phyloP scores from a whole-genome alignment of 2,113 vertebrate species.

The Panthera leo region DNA sequence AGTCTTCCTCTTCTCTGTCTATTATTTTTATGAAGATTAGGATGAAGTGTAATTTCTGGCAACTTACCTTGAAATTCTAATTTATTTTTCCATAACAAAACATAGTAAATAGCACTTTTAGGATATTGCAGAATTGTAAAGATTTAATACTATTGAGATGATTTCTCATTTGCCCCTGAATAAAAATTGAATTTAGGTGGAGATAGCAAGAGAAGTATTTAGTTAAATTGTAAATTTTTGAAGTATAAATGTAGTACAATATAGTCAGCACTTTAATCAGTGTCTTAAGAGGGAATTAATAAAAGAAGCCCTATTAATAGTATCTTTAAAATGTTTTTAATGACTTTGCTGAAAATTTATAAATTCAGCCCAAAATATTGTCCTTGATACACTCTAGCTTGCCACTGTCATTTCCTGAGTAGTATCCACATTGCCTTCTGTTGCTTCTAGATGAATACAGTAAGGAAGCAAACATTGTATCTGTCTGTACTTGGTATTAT shows the following conservation, averaged over 20 bases:
- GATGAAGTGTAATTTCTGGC: not conserved
- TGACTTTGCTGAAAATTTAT: not conserved
- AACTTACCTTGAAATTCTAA: conserved; percentile 31
- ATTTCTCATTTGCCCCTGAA: not conserved
- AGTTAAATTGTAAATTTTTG: conserved; percentile 15
- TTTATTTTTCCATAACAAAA: conserved; percentile 27
- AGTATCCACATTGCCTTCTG: not conserved
- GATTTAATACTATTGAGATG: not conserved
- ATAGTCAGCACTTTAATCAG: not conserved
- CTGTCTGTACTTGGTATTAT: conserved; percentile 11
- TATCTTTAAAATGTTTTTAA: conserved; percentile 25
- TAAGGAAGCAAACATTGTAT: not conserved
- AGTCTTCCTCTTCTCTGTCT: not conserved
- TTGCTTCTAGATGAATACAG: not conserved
- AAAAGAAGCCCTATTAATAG: not conserved
- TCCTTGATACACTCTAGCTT: not conserved
- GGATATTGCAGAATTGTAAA: not conserved
- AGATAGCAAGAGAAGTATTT: not conserved
- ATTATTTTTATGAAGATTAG: conserved; percentile 16
- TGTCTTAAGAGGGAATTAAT: not conserved
- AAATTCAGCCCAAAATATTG: not conserved
- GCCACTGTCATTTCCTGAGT: not conserved
- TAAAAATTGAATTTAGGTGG: not conserved
- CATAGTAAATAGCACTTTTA: not conserved
- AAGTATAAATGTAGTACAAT: not conserved